Conservation (phyloP, 2,113 vertebrate genomes). For the Pollachius pollachius region DNA sequence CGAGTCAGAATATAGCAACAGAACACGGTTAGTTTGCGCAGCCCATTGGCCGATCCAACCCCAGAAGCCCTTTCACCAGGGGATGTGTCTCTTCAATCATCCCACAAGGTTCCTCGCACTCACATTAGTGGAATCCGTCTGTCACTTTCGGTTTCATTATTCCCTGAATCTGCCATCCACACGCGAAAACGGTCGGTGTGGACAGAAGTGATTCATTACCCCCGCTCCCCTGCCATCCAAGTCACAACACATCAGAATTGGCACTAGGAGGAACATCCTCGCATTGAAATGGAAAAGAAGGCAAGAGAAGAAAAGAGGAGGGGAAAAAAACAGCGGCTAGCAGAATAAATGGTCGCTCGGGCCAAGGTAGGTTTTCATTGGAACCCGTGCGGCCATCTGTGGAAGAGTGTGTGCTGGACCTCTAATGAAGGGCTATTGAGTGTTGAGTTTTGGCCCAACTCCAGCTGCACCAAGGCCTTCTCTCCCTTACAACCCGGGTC, state of each 20-base stretch:
- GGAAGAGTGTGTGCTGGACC: not conserved
- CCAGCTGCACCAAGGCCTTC: constrained; percentile 27
- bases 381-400: constrained; percentile 11
- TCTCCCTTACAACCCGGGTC: constrained; percentile 38
- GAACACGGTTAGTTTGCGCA: constrained; percentile 33
- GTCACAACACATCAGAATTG: not conserved
- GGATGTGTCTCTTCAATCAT: constrained; percentile 39
- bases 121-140: not conserved
- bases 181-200: not conserved
- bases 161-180: no score
- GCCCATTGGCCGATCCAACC: constrained; percentile 50
- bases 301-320: not conserved
- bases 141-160: no score
- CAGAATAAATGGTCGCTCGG: not conserved
- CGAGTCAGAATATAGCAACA: no score
- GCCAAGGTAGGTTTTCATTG: not conserved
- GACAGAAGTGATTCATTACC: not conserved
- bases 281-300: not conserved
- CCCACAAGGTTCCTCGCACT: constrained; percentile 24
- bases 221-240: not conserved
- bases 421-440: constrained; percentile 26
- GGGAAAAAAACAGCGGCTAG: not conserved
- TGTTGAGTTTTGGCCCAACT: constrained; percentile 37
- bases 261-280: not conserved
- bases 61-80: constrained; percentile 40